Evolutionary conservation across 2,797 vertebrate genomes (phyloP).

Genomic region (Chromis chromis): DNA sequence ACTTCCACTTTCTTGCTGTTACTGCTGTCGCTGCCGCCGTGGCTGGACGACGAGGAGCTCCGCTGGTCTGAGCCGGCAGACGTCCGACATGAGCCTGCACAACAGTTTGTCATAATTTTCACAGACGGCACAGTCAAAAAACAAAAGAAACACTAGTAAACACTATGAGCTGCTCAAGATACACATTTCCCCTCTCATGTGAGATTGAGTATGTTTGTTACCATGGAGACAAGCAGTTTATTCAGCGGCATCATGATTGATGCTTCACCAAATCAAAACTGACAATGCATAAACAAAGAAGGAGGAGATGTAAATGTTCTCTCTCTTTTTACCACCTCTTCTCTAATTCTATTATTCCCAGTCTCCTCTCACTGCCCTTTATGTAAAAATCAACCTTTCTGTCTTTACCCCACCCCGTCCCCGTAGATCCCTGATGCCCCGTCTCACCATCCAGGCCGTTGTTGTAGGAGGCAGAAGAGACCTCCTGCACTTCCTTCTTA

Average conservation of each 20-base stretch:
- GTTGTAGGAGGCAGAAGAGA: conserved; percentile 83
- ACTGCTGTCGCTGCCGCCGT: conserved; percentile 70
- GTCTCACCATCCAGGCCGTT: conserved; percentile 92
- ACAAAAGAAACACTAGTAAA: neutral
- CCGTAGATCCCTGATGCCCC: neutral
- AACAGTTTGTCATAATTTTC: neutral
- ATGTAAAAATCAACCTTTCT: conserved; percentile 4
- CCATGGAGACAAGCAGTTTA: conserved; percentile 61
- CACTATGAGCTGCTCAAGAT: neutral
- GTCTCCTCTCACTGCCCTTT: neutral
- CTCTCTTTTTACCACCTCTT: conserved; percentile 16
- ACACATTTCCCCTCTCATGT: neutral
- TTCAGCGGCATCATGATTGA: conserved; percentile 32
- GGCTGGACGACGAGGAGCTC: conserved; percentile 82
- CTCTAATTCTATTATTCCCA: conserved; percentile 31
- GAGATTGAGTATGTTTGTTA: conserved; percentile 41
- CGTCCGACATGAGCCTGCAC: conserved; percentile 86
- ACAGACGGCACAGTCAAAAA: conserved; percentile 1
- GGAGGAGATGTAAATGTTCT: conserved; percentile 10
- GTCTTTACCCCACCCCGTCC: neutral
- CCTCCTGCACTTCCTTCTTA: conserved; percentile 96
- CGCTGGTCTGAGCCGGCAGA: conserved; percentile 87
- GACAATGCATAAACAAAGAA: conserved; percentile 57
- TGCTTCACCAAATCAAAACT: conserved; percentile 45
- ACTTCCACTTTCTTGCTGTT: conserved; percentile 93